Percentiles rank a stretch among this genome's conserved stretches.
Evolutionary conservation across 1,140 invertebrate species (phyloP).

Genomic region (Meloidogyne exigua): DNA sequence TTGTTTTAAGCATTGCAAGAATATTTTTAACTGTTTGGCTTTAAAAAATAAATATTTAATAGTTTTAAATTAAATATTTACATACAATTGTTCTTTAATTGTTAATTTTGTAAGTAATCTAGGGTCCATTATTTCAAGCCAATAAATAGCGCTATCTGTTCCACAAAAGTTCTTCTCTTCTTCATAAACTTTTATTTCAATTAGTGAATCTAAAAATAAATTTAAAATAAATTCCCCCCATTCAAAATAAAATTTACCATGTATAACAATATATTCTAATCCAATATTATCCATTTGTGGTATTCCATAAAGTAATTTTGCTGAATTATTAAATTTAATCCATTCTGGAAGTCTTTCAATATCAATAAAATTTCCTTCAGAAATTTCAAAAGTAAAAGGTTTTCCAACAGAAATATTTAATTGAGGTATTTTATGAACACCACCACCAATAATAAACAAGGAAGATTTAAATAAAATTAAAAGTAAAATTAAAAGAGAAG

Average conservation of each 20-base stretch:
- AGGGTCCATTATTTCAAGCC: constrained; percentile 31
- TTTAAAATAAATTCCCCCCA: too few relatives aligned
- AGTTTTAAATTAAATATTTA: not conserved
- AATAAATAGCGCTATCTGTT: constrained; percentile 6
- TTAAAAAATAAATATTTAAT: constrained; percentile 3
- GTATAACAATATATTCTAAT: constrained; percentile 12
- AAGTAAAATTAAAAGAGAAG: not conserved
- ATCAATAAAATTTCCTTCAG: constrained; percentile 20
- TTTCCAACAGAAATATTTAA: constrained; percentile 8
- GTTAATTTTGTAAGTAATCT: constrained; percentile 5
- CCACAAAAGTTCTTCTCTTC: constrained; percentile 25
- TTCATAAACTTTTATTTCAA: constrained; percentile 30
- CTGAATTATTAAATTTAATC: constrained; percentile 14
- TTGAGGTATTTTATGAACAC: not conserved
- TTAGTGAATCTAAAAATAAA: constrained; percentile 12
- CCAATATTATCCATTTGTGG: constrained; percentile 30
- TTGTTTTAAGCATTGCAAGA: not conserved
- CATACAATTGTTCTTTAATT: constrained; percentile 32
- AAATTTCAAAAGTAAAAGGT: constrained; percentile 12
- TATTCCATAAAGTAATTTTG: constrained; percentile 24
- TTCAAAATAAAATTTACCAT: not conserved
- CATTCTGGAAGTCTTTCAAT: constrained; percentile 12
- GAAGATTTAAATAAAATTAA: not conserved
- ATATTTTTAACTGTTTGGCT: constrained; percentile 17
- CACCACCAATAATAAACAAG: not conserved